A percentile compares a stretch with the other conserved stretches of the same genome.
phyloP scores from a whole-genome alignment of 2,113 vertebrate genomes.

The Laticauda laticaudata region DNA sequence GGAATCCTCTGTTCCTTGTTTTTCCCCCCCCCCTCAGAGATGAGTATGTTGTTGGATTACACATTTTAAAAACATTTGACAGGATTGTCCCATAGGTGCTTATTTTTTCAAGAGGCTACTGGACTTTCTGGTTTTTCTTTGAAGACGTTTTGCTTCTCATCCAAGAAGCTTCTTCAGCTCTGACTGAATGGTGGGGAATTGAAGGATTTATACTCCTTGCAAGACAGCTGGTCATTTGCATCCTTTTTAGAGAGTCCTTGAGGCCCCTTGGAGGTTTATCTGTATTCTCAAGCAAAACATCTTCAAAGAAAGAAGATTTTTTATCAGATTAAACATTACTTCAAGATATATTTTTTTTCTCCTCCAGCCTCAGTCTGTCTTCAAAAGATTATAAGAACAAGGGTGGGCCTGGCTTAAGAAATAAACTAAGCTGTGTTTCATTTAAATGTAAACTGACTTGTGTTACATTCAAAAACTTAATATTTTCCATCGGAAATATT shows the following conservation, averaged over 20 bases:
- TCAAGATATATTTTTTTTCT: neutral
- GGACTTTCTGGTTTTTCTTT: no score
- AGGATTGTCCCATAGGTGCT: no score
- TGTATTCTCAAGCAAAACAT: no score
- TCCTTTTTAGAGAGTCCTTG: no score
- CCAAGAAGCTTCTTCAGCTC: no score
- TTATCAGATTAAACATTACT: neutral
- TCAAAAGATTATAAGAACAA: neutral
- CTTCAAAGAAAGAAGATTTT: no score
- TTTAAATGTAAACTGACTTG: neutral
- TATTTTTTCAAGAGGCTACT: no score
- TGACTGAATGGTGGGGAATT: no score
- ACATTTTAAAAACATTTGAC: neutral
- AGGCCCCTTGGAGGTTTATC: no score
- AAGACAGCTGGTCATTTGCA: no score
- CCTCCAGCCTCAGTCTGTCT: neutral
- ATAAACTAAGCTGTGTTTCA: neutral
- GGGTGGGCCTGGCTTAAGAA: neutral
- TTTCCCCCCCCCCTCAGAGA: rapidly evolving
- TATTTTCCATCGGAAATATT: neutral
- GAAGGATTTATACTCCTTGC: no score
- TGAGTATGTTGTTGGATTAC: neutral
- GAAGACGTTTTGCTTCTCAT: no score
- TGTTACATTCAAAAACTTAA: neutral
- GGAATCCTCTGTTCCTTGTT: neutral